phyloP scores from a whole-genome alignment of 2,888 invertebrate genomes.

The Ectemnius lituratus region DNA sequence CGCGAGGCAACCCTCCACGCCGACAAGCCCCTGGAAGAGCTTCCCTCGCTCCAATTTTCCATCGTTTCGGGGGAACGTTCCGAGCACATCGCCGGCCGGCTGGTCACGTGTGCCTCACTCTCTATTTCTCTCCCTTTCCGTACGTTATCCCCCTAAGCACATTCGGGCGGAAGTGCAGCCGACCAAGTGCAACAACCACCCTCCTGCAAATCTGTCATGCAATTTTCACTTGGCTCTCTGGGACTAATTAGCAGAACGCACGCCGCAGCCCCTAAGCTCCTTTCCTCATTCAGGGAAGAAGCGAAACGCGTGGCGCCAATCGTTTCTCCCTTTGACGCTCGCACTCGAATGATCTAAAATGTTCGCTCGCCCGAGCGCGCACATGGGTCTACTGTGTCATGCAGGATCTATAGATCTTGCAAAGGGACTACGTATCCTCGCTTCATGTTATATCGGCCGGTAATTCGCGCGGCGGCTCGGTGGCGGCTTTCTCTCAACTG shows the following conservation, averaged over 20 bases:
- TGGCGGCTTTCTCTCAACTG: not conserved
- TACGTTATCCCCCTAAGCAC: slow-evolving; percentile 25
- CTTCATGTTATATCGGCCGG: slow-evolving; percentile 9
- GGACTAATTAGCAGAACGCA: slow-evolving; percentile 34
- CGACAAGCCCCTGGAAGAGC: slow-evolving; percentile 26
- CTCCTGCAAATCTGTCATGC: slow-evolving; percentile 39
- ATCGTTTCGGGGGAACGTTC: slow-evolving; percentile 28
- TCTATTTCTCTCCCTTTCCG: slow-evolving; percentile 3
- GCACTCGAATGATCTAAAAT: slow-evolving; percentile 14
- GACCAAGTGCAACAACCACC: slow-evolving; percentile 42
- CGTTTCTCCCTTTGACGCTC: no score
- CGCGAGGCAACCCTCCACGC: slow-evolving; percentile 57
- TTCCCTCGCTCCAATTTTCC: slow-evolving; percentile 34
- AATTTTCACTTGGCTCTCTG: slow-evolving; percentile 30
- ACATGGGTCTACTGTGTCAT: not conserved
- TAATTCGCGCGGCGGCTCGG: slow-evolving; percentile 2
- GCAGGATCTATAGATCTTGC: slow-evolving; percentile 17
- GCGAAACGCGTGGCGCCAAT: not conserved
- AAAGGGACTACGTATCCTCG: slow-evolving; percentile 1
- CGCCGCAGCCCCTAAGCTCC: slow-evolving; percentile 12
- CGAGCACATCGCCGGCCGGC: slow-evolving; percentile 4
- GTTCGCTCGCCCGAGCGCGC: slow-evolving; percentile 6
- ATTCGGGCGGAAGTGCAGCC: slow-evolving; percentile 54
- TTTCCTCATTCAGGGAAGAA: not conserved
- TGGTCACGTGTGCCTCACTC: slow-evolving; percentile 48